phyloP scores from a whole-genome alignment of 1,140 invertebrate species.

The Platorchestia sp. region DNA sequence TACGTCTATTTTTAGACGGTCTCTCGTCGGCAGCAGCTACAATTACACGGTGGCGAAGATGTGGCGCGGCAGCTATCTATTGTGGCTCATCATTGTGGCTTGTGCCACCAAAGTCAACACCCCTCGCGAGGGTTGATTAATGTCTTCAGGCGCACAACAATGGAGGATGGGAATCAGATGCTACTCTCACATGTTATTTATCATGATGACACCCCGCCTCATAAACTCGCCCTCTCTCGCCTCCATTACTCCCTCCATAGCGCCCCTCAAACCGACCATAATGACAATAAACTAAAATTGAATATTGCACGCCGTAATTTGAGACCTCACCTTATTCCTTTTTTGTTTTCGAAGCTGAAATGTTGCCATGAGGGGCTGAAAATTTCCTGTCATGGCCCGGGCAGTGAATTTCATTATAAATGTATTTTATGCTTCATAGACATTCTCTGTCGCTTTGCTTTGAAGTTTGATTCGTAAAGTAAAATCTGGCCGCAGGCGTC shows the following conservation, averaged over 20 bases:
- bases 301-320: background rate
- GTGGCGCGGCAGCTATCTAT: background rate
- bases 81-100: conserved; percentile 29
- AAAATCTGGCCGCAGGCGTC: too few species aligned
- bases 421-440: background rate
- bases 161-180: conserved; percentile 51
- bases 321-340: background rate
- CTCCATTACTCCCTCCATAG: background rate
- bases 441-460: too few species aligned
- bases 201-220: conserved; percentile 29
- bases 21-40: background rate
- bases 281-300: background rate
- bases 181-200: conserved; percentile 47
- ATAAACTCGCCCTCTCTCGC: conserved; percentile 20
- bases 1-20: background rate
- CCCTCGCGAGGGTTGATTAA: conserved; percentile 25
- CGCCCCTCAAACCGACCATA: background rate
- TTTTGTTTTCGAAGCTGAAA: background rate
- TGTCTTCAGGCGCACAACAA: background rate
- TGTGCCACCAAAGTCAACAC: conserved; percentile 40
- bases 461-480: too few species aligned
- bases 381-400: background rate
- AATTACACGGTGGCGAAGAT: conserved; percentile 37
- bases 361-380: background rate
- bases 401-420: background rate